Evolutionary conservation across 2,113 vertebrate genomes (phyloP).

Genomic region (Garra rufa): DNA sequence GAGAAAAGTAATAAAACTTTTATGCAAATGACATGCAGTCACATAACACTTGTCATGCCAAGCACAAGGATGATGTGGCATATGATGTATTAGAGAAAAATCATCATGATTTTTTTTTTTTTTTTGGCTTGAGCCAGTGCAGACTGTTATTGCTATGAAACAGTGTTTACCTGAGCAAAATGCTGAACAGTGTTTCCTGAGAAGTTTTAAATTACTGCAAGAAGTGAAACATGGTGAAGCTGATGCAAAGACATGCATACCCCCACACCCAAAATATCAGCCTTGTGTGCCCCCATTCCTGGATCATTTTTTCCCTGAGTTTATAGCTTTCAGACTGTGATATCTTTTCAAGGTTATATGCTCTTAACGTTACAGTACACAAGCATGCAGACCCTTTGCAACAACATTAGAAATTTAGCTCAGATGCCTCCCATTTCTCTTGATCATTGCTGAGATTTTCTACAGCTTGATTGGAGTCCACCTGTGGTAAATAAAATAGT

Average conservation of each 20-base stretch:
- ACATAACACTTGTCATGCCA: background rate
- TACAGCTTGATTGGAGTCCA: no score
- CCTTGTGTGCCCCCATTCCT: background rate
- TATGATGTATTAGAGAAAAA: background rate
- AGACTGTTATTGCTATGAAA: slow-evolving; percentile 5
- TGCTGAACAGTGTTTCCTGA: background rate
- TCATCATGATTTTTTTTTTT: background rate
- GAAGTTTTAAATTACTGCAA: background rate
- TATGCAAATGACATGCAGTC: slow-evolving; percentile 3
- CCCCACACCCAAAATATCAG: background rate
- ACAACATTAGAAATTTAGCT: no score
- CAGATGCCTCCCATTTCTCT: no score
- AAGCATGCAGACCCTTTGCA: background rate
- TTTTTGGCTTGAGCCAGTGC: background rate
- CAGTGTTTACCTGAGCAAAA: slow-evolving; percentile 7
- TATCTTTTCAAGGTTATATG: background rate
- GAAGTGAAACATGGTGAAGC: background rate
- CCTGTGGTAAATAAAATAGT: no score
- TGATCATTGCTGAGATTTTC: no score
- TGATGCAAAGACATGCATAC: background rate
- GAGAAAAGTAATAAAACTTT: slow-evolving; percentile 6
- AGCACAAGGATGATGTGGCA: background rate
- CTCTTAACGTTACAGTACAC: background rate
- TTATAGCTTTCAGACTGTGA: background rate
- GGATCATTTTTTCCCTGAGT: background rate